A percentile compares a stretch with the other conserved stretches of the same genome.
These are phyloP conservation scores for Euplexia lucipara DNA, from an alignment of 2,888 invertebrate genomes.

Conservation along the genomic window DNA sequence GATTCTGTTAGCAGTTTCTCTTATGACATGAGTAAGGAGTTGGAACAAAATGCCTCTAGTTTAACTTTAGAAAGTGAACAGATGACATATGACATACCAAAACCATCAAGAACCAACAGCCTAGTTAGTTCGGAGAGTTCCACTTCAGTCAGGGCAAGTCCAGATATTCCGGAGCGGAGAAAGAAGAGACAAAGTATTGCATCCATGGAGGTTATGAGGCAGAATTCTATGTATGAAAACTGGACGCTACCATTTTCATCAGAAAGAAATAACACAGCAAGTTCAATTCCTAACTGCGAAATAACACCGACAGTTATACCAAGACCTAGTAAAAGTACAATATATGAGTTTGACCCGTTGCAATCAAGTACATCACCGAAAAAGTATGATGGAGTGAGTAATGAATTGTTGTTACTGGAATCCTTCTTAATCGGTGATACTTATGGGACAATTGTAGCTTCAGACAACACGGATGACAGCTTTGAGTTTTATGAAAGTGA, in stretches of 20 bases:
- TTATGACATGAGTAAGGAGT: conserved; percentile 77
- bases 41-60: conserved; percentile 69
- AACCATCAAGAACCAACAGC: conserved; percentile 79
- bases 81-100: conserved; percentile 84
- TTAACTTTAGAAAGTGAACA: conserved; percentile 71
- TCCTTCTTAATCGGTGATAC: conserved; percentile 93
- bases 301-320: conserved; percentile 19
- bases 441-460: conserved; percentile 91
- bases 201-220: conserved; percentile 75
- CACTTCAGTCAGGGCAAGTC: conserved; percentile 67
- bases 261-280: conserved; percentile 41
- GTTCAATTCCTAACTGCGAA: conserved; percentile 39
- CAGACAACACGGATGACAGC: conserved; percentile 81
- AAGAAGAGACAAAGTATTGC: conserved; percentile 72
- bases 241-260: conserved; percentile 78
- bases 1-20: conserved; percentile 83
- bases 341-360: conserved; percentile 94
- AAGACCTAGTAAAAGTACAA: conserved; percentile 91
- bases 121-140: conserved; percentile 71
- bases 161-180: conserved; percentile 80
- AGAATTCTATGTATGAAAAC: conserved; percentile 85
- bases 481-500: conserved; percentile 83
- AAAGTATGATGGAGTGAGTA: conserved; percentile 88
- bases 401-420: conserved; percentile 92
- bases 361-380: conserved; percentile 70